A percentile compares a stretch with the other conserved stretches of the same genome.
phyloP scores from a whole-genome alignment of 1,140 invertebrate genomes.

The Polyergus mexicanus region DNA sequence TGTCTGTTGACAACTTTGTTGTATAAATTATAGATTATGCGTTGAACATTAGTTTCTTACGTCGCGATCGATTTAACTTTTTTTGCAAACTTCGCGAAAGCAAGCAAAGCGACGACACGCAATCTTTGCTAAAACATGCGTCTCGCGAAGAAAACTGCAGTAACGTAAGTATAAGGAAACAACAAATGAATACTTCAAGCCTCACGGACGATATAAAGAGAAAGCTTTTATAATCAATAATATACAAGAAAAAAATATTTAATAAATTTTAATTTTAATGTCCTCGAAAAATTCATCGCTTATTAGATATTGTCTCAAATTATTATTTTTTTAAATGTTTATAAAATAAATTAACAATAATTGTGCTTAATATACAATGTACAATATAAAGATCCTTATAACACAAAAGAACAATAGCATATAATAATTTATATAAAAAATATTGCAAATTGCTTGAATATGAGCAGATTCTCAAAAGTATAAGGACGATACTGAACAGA shows the following conservation, averaged over 20 bases:
- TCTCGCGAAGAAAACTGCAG: constrained; percentile 24
- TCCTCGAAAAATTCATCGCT: not conserved
- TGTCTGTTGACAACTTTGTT: constrained; percentile 1
- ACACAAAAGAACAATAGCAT: not conserved
- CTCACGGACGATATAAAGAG: not conserved
- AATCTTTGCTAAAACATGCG: constrained; percentile 50
- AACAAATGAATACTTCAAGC: not conserved
- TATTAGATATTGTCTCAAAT: not conserved
- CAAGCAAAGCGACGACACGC: not conserved
- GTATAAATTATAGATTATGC: constrained; percentile 40
- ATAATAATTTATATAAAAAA: not conserved
- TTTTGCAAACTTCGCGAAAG: constrained; percentile 26
- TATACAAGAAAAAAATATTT: constrained; percentile 13
- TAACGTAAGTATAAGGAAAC: constrained; percentile 36
- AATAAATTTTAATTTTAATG: constrained; percentile 5
- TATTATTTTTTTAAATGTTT: not conserved
- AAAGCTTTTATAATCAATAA: not conserved
- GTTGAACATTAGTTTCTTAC: not conserved
- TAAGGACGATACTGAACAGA: constrained; percentile 28
- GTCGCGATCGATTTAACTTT: constrained; percentile 30
- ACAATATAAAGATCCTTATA: not conserved
- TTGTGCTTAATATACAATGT: not conserved
- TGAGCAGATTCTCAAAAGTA: not conserved
- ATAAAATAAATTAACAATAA: not conserved
- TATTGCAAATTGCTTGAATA: not conserved